Evolutionary conservation across 2,113 vertebrate species (phyloP), one percentile per base, ranked within the genome.

Genomic region (Elephantulus edwardii): DNA sequence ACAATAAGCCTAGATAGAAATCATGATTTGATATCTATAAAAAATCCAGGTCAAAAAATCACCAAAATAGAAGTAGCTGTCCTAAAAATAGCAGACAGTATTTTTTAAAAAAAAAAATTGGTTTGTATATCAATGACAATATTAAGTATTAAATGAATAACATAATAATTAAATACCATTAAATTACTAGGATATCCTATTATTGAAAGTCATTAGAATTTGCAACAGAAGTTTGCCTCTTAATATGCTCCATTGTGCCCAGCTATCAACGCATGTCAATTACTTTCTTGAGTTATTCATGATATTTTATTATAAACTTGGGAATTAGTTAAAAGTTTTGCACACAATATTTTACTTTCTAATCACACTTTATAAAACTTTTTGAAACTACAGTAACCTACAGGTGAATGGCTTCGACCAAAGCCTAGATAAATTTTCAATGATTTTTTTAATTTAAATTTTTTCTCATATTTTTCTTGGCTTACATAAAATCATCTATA

Each of bases 91-190:
- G 40, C 74, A 42, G 74, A 70, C 13, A 17, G 3, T 62, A 58
- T 86, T 80, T 86, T 90, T 74, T 71, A 33, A 11, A 33, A 11
- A 62, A 35, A 70, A 80, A 72, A 78, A 33, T 83, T 68, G 64
- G 24, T 91, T 96, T 68, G 93, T 72, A 83, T 30, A 54, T 48
- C 60, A 95, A 68, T 80, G 93, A 83, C 38, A 78, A 60, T 28
- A 56, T 28, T 75, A 38, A 79, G 6, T 86, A 83, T 96, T 95
- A 44, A 94, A 50, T 94, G 77, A 70, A 44, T 77, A 64, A 48
- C 77, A 87, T 33, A n/a, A 38, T 93, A 90, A 38, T 68, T 86
- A 56, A 90, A n/a, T 13, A 33, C 84, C 44, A 83, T 52, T 93
- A 94, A n/a, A 52, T 48, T 62, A 90, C 86, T 95, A 92, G 94